Conservation (phyloP, 2,888 invertebrate genomes). For the Hipparchia sbordonii region DNA sequence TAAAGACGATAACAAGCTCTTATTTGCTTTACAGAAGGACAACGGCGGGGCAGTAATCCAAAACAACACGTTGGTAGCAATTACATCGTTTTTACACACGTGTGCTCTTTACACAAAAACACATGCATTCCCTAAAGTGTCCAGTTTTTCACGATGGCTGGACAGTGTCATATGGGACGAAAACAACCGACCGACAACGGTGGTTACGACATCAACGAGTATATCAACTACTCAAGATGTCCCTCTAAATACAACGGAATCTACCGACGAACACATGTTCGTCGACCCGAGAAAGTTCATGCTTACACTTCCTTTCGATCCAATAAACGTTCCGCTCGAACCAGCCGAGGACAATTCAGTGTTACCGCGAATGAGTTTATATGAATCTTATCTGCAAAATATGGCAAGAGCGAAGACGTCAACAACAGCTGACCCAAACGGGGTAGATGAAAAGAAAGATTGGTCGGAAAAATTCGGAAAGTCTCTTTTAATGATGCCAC, state of each 20-base stretch:
- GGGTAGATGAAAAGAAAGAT: constrained; percentile 44
- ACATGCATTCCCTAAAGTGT: constrained; percentile 70
- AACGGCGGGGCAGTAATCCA: constrained; percentile 75
- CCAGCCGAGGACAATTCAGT: constrained; percentile 72
- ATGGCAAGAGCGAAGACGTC: constrained; percentile 56
- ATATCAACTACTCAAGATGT: constrained; percentile 18
- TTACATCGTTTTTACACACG: constrained; percentile 64
- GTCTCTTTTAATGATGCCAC: constrained; percentile 49
- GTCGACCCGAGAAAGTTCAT: constrained; percentile 60
- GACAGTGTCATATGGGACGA: constrained; percentile 76
- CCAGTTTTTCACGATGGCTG: constrained; percentile 66
- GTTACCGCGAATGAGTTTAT: constrained; percentile 70
- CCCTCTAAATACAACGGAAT: constrained; percentile 47
- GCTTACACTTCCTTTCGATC: constrained; percentile 69
- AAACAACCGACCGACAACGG: constrained; percentile 55
- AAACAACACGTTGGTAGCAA: constrained; percentile 67
- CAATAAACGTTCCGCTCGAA: constrained; percentile 69
- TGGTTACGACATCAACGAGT: constrained; percentile 34
- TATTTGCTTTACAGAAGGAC: constrained; percentile 61
- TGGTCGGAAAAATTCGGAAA: constrained; percentile 57
- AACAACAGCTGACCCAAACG: constrained; percentile 51
- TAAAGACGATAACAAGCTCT: neutral
- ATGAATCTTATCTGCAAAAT: constrained; percentile 71
- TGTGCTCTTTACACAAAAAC: constrained; percentile 70
- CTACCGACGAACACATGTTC: constrained; percentile 41